Conservation (phyloP, 2,797 vertebrate genomes). For the Anabas testudineus region DNA sequence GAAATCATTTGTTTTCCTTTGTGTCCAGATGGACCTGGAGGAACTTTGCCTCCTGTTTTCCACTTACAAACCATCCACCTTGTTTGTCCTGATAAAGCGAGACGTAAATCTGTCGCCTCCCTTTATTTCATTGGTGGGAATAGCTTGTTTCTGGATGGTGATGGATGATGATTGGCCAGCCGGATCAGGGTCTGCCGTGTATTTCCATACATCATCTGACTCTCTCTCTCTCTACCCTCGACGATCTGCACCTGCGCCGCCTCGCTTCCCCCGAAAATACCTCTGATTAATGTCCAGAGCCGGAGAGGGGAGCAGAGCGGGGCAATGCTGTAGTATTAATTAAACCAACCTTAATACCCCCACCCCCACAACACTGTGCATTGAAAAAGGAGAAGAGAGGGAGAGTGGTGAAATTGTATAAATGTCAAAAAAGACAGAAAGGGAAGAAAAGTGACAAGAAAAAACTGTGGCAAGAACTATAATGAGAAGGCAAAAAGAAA, state of each 20-base stretch:
- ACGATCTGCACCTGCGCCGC: constrained; percentile 78
- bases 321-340: constrained; percentile 76
- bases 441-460: neutral
- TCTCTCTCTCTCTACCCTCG: constrained; percentile 64
- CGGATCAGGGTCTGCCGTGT: constrained; percentile 77
- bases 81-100: constrained; percentile 54
- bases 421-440: neutral
- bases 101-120: constrained; percentile 52
- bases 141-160: constrained; percentile 66
- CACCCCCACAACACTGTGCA: constrained; percentile 37
- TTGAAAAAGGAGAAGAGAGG: constrained; percentile 18
- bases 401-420: constrained; percentile 17
- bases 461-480: neutral
- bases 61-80: constrained; percentile 51
- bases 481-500: neutral
- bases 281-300: constrained; percentile 80
- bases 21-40: constrained; percentile 33
- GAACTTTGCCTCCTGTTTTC: constrained; percentile 41
- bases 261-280: constrained; percentile 77
- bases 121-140: constrained; percentile 69
- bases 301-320: constrained; percentile 58
- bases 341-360: constrained; percentile 62
- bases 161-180: constrained; percentile 81
- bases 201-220: constrained; percentile 80
- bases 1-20: neutral